Conservation (phyloP, 2,113 vertebrate genomes). For the Mormoops blainvillei region DNA sequence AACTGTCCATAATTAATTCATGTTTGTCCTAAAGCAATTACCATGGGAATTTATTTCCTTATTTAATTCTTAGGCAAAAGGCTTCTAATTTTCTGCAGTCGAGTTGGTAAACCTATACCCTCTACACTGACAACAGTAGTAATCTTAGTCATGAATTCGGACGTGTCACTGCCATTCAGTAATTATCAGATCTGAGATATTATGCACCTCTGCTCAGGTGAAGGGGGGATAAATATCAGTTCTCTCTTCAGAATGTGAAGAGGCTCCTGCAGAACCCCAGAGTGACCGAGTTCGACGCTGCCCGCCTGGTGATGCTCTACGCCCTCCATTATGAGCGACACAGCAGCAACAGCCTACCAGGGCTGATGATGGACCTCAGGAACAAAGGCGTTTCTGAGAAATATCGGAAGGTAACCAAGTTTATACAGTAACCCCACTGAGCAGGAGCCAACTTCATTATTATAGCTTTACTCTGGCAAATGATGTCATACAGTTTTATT, state of each 20-base stretch:
- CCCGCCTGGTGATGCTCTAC: conserved; percentile 93
- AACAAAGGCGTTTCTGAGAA: conserved; percentile 86
- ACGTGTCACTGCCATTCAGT: background rate
- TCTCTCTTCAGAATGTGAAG: conserved; percentile 84
- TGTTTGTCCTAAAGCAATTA: background rate
- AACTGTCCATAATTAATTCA: background rate
- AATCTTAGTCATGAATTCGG: background rate
- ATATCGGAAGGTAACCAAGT: conserved; percentile 84
- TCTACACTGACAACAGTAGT: background rate
- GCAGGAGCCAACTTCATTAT: background rate
- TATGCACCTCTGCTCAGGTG: background rate
- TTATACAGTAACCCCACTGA: background rate
- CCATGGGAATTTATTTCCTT: background rate
- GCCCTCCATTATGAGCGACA: conserved; percentile 94
- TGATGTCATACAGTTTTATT: background rate
- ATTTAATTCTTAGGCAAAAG: conserved; percentile 24
- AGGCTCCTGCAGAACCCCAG: conserved; percentile 90
- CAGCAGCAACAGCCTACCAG: conserved; percentile 87
- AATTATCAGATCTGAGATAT: background rate
- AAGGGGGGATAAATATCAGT: background rate
- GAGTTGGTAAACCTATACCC: background rate
- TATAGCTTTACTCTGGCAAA: background rate
- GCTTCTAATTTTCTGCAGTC: background rate
- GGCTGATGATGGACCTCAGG: conserved; percentile 87
- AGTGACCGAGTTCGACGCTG: conserved; percentile 87